Evolutionary conservation across 2,113 vertebrate genomes (phyloP).

Genomic region (Aythya baeri): DNA sequence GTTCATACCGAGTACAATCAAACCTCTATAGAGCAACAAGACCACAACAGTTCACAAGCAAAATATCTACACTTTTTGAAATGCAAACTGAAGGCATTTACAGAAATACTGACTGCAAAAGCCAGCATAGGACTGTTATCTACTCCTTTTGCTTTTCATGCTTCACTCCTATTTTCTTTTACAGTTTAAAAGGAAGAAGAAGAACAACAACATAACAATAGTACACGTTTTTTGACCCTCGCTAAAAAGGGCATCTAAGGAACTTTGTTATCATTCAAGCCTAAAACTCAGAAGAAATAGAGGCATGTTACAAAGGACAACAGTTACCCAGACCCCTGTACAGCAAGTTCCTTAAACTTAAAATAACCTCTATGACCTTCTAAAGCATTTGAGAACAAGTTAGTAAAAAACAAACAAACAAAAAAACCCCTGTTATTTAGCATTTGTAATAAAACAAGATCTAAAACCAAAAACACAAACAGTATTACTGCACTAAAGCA

Average conservation of each 20-base stretch:
- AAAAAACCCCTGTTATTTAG: background rate
- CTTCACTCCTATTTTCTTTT: background rate
- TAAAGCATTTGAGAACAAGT: background rate
- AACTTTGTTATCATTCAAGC: background rate
- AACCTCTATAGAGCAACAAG: fast-evolving
- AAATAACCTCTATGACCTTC: background rate
- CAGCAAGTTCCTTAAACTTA: background rate
- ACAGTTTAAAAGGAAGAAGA: background rate
- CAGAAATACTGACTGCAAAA: background rate
- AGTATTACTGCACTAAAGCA: background rate
- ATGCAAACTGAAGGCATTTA: background rate
- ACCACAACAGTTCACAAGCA: background rate
- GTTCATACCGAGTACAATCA: background rate
- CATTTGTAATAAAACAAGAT: background rate
- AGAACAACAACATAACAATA: no score
- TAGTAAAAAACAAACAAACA: no score
- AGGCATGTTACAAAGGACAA: background rate
- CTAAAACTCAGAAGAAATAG: background rate
- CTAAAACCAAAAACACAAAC: background rate
- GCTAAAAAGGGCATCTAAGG: background rate
- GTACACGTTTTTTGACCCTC: background rate
- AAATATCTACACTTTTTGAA: fast-evolving
- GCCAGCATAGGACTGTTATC: background rate
- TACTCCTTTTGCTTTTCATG: background rate
- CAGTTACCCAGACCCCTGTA: background rate